Base-by-base conservation (phyloP, 2,888 invertebrate species). In the Eugnorisma glareosa region DNA sequence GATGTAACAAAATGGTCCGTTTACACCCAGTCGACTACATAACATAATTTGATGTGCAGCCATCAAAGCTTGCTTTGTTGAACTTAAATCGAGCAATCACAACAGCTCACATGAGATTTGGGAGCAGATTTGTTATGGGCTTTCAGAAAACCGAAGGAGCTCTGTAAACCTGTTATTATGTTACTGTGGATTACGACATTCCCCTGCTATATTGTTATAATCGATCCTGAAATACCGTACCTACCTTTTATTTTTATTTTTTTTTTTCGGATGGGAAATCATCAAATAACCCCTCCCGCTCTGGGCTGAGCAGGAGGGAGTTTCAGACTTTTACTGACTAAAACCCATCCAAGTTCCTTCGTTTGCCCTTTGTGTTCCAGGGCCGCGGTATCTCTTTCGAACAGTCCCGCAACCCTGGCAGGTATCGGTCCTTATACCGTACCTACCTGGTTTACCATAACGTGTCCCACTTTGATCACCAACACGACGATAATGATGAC, bases 171-270 rank as follows among this genome's bases (percentile, higher is more conserved):
- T 24, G 24, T 67, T 48, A 35, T 35, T 28, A 28, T 43, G 0
- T 43, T 28, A 21, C 10, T 2, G 28, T 66, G 40, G 35, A n/a
- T 5, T 11, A 7, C 21, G n/a, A 67, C 6, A 74, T 37, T 45
- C 18, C 21, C 7, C n/a, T 37, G 18, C 21, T 21, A 13, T 57
- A 45, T 66, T 73, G 13, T 48, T 11, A 31, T 35, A 45, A 73
- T 67, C 21, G 24, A 51, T 67, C 61, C 61, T 48, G 67, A 28
- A 28, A 73, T n/a, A n/a, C n/a, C n/a, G n/a, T n/a, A n/a, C n/a
- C n/a, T n/a, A n/a, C n/a, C n/a, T n/a, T n/a, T n/a, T n/a, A n/a
- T n/a, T n/a, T n/a, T n/a, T n/a, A n/a, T n/a, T n/a, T n/a, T n/a
- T n/a, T n/a, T n/a, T n/a, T n/a, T n/a, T n/a, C n/a, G n/a, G n/a